These are phyloP conservation scores for Halcyon smyrnensis DNA, from an alignment of 2,797 vertebrate genomes.

Conservation along the genomic window DNA sequence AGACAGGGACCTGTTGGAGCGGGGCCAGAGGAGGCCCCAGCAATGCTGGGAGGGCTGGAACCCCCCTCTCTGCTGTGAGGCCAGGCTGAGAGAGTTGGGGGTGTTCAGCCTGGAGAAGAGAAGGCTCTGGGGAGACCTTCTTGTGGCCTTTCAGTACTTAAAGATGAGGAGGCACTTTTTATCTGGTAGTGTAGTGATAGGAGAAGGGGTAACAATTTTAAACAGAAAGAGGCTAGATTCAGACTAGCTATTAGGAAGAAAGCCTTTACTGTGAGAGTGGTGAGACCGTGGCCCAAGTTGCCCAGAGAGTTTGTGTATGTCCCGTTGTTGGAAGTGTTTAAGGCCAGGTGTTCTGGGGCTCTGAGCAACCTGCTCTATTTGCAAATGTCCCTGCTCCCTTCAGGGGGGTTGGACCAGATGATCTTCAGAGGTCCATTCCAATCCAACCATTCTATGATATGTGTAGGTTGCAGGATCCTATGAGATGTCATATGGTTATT, in stretches of 20 bases:
- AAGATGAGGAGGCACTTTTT: neutral
- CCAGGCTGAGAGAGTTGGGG: neutral
- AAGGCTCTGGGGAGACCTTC: too few species aligned
- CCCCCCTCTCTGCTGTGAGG: neutral
- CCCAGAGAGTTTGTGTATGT: neutral
- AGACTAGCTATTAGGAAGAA: rapidly evolving
- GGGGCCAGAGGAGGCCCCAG: neutral
- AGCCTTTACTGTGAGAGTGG: rapidly evolving
- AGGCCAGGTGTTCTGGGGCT: neutral
- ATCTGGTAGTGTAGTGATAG: neutral
- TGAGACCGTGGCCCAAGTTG: rapidly evolving
- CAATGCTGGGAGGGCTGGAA: rapidly evolving
- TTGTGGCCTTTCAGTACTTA: too few species aligned
- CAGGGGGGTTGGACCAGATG: neutral
- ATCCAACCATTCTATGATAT: neutral
- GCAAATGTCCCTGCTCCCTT: too few species aligned
- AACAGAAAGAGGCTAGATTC: too few species aligned
- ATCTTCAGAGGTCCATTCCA: neutral
- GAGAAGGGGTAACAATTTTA: neutral
- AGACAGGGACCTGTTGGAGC: rapidly evolving
- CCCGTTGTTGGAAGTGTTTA: rapidly evolving
- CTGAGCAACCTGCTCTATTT: rapidly evolving
- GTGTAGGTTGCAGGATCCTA: neutral
- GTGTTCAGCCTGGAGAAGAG: neutral
- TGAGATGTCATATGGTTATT: neutral